Evolutionary conservation across 2,888 invertebrate species (phyloP).

Genomic region (Caenorhabditis plicata): DNA sequence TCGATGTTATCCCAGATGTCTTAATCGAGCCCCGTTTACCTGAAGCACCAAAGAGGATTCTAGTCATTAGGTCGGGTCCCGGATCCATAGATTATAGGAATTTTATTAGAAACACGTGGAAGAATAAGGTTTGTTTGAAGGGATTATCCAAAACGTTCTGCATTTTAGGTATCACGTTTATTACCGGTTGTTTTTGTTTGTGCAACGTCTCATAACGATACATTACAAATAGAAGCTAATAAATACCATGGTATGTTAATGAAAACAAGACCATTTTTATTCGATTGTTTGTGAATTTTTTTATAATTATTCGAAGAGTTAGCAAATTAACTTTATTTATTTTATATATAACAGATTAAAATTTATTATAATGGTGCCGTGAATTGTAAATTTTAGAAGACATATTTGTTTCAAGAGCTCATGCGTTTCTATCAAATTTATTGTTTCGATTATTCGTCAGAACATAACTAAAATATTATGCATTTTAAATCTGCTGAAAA

Average conservation of each 20-base stretch:
- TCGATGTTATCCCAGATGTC: conserved; percentile 36
- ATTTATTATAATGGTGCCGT: too few species aligned
- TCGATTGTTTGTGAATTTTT: too few species aligned
- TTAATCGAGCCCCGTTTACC: conserved; percentile 35
- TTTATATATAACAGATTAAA: too few species aligned
- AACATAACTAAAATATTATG: too few species aligned
- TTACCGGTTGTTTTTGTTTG: conserved; percentile 47
- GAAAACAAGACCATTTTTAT: too few species aligned
- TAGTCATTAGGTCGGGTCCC: conserved; percentile 55
- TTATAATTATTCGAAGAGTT: too few species aligned
- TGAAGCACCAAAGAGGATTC: conserved; percentile 22
- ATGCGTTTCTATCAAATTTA: too few species aligned
- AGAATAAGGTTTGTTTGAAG: conserved; percentile 23
- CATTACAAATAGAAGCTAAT: conserved; percentile 33
- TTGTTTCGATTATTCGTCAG: too few species aligned
- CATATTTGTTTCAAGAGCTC: too few species aligned
- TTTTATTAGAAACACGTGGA: conserved; percentile 61
- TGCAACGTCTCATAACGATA: conserved; percentile 34
- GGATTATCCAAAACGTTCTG: background rate
- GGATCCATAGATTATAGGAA: conserved; percentile 52
- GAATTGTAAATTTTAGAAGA: too few species aligned
- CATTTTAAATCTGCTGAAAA: too few species aligned
- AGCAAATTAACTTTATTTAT: too few species aligned
- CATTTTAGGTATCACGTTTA: conserved; percentile 33
- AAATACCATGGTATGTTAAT: conserved; percentile 27